Base-by-base conservation (phyloP, 2,888 invertebrate genomes). In the Andrena hattorfiana region DNA sequence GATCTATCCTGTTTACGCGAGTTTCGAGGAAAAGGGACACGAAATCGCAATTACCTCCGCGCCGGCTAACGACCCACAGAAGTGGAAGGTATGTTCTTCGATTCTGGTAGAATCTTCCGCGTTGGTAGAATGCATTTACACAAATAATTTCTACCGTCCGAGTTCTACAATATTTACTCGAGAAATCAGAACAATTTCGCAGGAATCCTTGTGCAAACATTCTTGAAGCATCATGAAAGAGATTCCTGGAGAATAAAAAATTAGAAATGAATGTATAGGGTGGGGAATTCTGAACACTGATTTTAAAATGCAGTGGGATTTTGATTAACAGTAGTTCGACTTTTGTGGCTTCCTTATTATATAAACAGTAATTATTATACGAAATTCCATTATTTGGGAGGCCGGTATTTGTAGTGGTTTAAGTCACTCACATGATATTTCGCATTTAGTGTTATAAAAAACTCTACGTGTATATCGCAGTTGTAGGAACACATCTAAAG, bases 61-160 rank as follows among this genome's bases (percentile, higher is more conserved):
- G 5, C 20, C 67, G 20, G 30, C 51, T 67, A 30, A 67, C n/a
- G 67, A 67, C n/a, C 51, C 1, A 16, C 13, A 30, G 20, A 67
- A 54, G 20, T 13, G 54, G 20, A 10, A 26, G 26, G 23, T 56
- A 42, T 16, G 20, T 56, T 56, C 56, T 26, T 56, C 26, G 56
- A 23, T 13, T 56, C 20, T 4, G 10, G 56, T 56, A 26, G 23
- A 56, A 26, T 56, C 56, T 26, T 26, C 10, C 56, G 10, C 10
- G 26, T 26, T 26, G 16, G 42, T 16, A 26, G 23, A 26, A 8
- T 23, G 0, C 10, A 2, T 51, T 32, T 54, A 20, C n/a, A 28
- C 5, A 13, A 20, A 23, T n/a, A 54, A 51, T 20, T 20, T 20
- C 16, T 6, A 16, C 64, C 10, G 42, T 26, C 26, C 26, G 42